These are phyloP conservation scores for Gymnoscopelus microlampas DNA, from an alignment of 2,797 vertebrate genomes.

Conservation along the genomic window DNA sequence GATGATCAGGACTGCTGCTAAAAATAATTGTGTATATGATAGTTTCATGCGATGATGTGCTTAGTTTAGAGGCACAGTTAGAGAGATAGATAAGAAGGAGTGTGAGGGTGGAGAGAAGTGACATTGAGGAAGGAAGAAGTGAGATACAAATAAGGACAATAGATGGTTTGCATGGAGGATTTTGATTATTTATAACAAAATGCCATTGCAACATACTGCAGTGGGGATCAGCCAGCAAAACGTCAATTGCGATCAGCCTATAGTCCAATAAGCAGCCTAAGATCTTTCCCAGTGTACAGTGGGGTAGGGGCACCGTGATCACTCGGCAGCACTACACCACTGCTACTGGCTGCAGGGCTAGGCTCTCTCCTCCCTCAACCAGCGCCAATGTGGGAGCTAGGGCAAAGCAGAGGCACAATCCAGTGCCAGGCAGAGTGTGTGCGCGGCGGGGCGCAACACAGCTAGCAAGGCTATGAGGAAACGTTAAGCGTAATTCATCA, in stretches of 20 bases:
- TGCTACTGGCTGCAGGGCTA: constrained; percentile 66
- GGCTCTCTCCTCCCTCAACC: constrained; percentile 58
- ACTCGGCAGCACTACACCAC: constrained; percentile 42
- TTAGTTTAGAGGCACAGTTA: constrained; percentile 55
- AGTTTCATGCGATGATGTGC: constrained; percentile 35
- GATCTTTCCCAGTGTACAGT: constrained; percentile 54
- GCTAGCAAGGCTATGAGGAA: constrained; percentile 78
- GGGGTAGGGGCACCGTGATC: constrained; percentile 42
- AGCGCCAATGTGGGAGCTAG: constrained; percentile 66
- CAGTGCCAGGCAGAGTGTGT: constrained; percentile 81
- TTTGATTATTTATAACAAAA: constrained; percentile 78
- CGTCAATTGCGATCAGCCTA: constrained; percentile 72
- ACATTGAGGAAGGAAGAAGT: constrained; percentile 32
- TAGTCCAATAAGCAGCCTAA: constrained; percentile 78
- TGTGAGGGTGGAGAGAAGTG: constrained; percentile 39
- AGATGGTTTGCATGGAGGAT: constrained; percentile 55
- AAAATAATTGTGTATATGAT: constrained; percentile 27
- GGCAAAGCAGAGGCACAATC: constrained; percentile 60
- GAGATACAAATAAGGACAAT: constrained; percentile 44
- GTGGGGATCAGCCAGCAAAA: constrained; percentile 69
- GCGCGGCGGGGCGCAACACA: constrained; percentile 60
- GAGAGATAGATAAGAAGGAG: constrained; percentile 36
- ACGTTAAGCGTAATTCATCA: constrained; percentile 86
- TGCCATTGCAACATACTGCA: constrained; percentile 63
- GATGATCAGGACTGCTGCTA: constrained; percentile 21